A percentile compares a stretch with the other conserved stretches of the same genome.
Conservation (phyloP, 30 jellyfish, hydroid and myxozoan genomes). For the Nemopilema nomurai region DNA sequence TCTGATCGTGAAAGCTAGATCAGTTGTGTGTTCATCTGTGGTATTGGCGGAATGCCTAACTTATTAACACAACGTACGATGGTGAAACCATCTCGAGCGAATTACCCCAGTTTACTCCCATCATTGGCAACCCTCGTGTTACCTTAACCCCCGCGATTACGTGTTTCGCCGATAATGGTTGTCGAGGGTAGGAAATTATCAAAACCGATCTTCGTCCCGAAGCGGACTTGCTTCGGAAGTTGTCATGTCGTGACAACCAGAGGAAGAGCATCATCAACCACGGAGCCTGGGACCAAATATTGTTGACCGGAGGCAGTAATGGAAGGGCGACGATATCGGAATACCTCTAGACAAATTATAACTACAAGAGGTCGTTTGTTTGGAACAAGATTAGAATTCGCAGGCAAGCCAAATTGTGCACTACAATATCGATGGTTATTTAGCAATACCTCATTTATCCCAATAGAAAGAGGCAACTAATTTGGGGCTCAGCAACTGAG, state of each 20-base stretch:
- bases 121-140: neutral
- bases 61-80: conserved; percentile 27
- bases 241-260: neutral
- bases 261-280: neutral
- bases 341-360: neutral
- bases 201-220: neutral
- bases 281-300: neutral
- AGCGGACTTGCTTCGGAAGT: neutral
- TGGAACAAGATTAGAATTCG: neutral
- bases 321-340: neutral
- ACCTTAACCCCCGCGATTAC: neutral
- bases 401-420: neutral
- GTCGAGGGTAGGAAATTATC: neutral
- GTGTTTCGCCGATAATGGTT: neutral
- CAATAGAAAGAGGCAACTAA: neutral
- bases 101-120: neutral
- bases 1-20: conserved; percentile 40
- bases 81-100: neutral
- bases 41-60: conserved; percentile 60
- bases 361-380: neutral
- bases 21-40: conserved; percentile 43
- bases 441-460: neutral
- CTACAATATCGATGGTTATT: neutral
- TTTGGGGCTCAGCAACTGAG: no score
- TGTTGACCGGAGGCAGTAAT: neutral